A percentile compares a stretch with the other conserved stretches of the same genome.
phyloP scores from a whole-genome alignment of 1,140 invertebrate genomes.

The Cherax destructor region DNA sequence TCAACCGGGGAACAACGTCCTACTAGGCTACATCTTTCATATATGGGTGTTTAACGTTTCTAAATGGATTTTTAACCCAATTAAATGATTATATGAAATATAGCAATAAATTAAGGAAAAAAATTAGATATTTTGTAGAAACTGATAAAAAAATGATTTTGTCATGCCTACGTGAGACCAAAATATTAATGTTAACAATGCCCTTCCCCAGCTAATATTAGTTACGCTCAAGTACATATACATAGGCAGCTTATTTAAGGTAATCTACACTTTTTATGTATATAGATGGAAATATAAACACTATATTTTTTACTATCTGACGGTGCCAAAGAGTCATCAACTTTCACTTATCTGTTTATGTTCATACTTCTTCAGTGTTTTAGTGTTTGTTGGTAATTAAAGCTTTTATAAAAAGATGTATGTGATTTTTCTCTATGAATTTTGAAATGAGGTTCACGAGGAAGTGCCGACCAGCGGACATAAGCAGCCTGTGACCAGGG shows the following conservation, averaged over 20 bases:
- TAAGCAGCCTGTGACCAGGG: too few species aligned
- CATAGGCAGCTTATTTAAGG: not conserved
- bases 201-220: not conserved
- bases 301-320: constrained; percentile 15
- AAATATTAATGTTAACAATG: not conserved
- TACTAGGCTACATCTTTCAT: too few species aligned
- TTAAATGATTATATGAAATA: not conserved
- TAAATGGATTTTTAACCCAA: too few species aligned
- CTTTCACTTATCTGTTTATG: not conserved
- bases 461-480: too few species aligned
- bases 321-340: constrained; percentile 1
- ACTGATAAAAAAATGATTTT: not conserved
- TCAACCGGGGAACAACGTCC: too few species aligned
- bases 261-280: not conserved
- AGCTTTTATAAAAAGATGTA: not conserved
- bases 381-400: constrained; percentile 2
- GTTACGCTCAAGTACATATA: not conserved
- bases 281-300: constrained; percentile 8
- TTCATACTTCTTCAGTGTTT: not conserved
- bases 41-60: too few species aligned
- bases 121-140: not conserved
- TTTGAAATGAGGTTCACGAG: not conserved
- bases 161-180: not conserved
- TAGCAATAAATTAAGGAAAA: not conserved
- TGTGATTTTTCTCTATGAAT: not conserved